Percentiles rank a stretch among this genome's conserved stretches.
phyloP scores from a whole-genome alignment of 37 sponge, comb jelly and placozoan species.

The Cliona cf. orientalis region DNA sequence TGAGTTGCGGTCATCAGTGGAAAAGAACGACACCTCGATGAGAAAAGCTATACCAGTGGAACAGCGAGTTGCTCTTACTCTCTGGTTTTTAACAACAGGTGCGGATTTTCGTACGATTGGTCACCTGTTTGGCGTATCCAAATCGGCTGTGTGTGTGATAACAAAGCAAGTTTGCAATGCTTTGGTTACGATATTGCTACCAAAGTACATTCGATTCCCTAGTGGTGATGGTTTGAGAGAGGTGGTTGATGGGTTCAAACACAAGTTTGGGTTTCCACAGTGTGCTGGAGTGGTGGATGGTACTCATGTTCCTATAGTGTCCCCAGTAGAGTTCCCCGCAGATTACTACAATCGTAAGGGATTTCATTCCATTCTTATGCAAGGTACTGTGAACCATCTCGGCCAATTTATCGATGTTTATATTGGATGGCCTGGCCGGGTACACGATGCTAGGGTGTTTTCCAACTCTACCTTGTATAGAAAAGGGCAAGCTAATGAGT shows the following conservation, averaged over 20 bases:
- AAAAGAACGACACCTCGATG: not conserved
- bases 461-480: conserved; percentile 26
- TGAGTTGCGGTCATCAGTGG: too few relatives aligned
- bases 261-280: too few relatives aligned
- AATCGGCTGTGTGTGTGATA: not conserved
- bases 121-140: not conserved
- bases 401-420: conserved; percentile 18
- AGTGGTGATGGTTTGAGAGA: conserved; percentile 18
- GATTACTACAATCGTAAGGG: conserved; percentile 42
- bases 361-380: conserved; percentile 43
- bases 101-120: not conserved
- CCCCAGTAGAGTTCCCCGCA: not conserved
- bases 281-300: too few relatives aligned
- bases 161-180: not conserved
- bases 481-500: not conserved
- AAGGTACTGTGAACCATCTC: conserved; percentile 38
- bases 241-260: conserved; percentile 16
- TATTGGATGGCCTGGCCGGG: conserved; percentile 62
- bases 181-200: not conserved
- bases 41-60: not conserved
- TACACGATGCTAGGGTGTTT: conserved; percentile 56
- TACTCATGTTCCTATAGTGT: not conserved
- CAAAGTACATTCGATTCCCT: not conserved
- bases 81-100: not conserved
- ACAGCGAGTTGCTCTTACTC: not conserved